Percentiles rank a stretch among this genome's conserved stretches.
Conservation (phyloP, 2,113 vertebrate species). For the Poeciliopsis occidentalis region DNA sequence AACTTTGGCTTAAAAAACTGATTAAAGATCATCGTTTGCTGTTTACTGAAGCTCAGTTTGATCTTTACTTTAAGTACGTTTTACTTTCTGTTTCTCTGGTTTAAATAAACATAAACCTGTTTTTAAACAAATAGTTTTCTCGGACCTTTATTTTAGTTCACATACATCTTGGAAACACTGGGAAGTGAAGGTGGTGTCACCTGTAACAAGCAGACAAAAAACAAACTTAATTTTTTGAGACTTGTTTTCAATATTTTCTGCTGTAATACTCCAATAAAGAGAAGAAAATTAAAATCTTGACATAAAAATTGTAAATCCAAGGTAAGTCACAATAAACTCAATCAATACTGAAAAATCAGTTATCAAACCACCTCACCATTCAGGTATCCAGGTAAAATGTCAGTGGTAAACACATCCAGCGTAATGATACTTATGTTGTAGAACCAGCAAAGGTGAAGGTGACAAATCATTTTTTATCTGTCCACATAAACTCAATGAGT, state of each 20-base stretch:
- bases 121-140: neutral
- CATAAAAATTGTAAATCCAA: neutral
- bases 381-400: neutral
- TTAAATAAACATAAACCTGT: neutral
- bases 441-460: too few species aligned
- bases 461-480: neutral
- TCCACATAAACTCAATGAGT: neutral
- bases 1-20: neutral
- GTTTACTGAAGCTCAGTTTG: neutral
- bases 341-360: neutral
- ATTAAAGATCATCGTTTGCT: neutral
- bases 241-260: neutral
- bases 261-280: neutral
- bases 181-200: constrained; percentile 22
- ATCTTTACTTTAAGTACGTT: neutral
- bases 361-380: neutral
- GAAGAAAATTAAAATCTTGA: constrained; percentile 9
- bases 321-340: neutral
- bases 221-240: neutral
- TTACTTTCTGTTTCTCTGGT: neutral
- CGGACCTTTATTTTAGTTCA: neutral
- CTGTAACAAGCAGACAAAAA: neutral
- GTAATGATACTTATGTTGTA: neutral
- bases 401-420: neutral
- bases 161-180: neutral